Evolutionary conservation across 2,113 vertebrate genomes (phyloP), one percentile per base, ranked within the genome.

Genomic region (Cathartes aura): DNA sequence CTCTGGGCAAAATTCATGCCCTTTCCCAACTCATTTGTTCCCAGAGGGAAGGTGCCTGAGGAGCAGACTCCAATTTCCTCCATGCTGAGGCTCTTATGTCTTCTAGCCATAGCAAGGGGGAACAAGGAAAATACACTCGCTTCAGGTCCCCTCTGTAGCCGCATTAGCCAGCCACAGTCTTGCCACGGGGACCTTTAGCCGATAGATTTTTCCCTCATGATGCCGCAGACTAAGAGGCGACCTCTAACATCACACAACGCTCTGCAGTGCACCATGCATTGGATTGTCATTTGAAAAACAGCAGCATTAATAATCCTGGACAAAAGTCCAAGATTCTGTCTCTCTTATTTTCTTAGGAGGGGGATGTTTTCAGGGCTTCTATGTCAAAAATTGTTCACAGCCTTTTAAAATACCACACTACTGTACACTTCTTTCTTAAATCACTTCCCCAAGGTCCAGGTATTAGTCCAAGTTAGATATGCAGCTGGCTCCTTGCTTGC

Each of bases 81-180:
- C 2, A 4, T 7, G 19, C 11, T 27, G 63, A 85, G 29, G 20
- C 19, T 95, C 13, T 62, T 40, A 17, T 4, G 11, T 79, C 53
- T 85, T 68, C 34, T 34, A 47, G 29, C 13, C 22, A 23, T 15
- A 56, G 45, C 4, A 63, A 55, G 26, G 26, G 17, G 32, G 23
- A 71, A 10, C 21, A 87, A 89, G 30, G 23, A 40, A 73, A 83
- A 64, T 2, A 14, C 11, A 18, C 0, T 42, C 0, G 0, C 15
- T 89, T 42, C 67, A 42, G 10, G 36, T 59, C 36, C 32, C 36
- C 18, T 45, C 17, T 32, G 52, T 29, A 58, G 43, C 19, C 53
- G 15, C 5, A 10, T 36, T 24, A 60, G 13, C 15, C 53, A 82
- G 47, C 11, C 15, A 27, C 26, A n/a, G 22, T 27, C 47, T 72